Conservation (phyloP, 2,888 invertebrate genomes). For the Torymus texanus region DNA sequence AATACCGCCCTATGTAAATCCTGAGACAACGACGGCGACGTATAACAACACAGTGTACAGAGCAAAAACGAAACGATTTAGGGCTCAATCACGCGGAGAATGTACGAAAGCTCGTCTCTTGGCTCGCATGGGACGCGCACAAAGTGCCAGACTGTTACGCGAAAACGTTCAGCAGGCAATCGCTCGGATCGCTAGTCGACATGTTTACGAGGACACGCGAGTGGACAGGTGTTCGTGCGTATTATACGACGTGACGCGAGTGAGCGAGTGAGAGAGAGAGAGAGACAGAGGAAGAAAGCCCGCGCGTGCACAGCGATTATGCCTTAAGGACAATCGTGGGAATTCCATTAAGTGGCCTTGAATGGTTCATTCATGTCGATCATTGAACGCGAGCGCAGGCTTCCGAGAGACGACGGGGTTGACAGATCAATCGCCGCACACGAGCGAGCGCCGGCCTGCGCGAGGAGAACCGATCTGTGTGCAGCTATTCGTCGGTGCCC, state of each 20-base stretch:
- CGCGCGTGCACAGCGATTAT: conserved; percentile 65
- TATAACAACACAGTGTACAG: too few species aligned
- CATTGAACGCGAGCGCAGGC: conserved; percentile 53
- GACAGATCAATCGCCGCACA: conserved; percentile 73
- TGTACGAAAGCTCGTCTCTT: too few species aligned
- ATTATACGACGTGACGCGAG: conserved; percentile 64
- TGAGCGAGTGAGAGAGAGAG: background rate
- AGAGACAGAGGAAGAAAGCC: conserved; percentile 12
- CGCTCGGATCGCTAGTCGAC: conserved; percentile 4
- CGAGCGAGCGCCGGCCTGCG: too few species aligned
- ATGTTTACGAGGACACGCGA: conserved; percentile 30
- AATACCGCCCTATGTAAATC: too few species aligned
- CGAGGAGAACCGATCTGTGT: background rate
- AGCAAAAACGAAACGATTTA: too few species aligned
- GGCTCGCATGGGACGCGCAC: too few species aligned
- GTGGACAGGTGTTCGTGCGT: conserved; percentile 60
- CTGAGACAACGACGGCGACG: too few species aligned
- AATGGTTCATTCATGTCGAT: conserved; percentile 75
- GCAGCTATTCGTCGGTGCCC: conserved; percentile 4
- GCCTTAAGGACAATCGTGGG: conserved; percentile 74
- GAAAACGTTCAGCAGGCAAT: too few species aligned
- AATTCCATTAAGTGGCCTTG: conserved; percentile 74
- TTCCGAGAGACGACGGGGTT: conserved; percentile 65
- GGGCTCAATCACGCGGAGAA: too few species aligned
- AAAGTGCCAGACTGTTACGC: too few species aligned